These are phyloP conservation scores for Gymnopithys bicolor DNA, from an alignment of 2,797 vertebrate genomes.

Conservation along the genomic window DNA sequence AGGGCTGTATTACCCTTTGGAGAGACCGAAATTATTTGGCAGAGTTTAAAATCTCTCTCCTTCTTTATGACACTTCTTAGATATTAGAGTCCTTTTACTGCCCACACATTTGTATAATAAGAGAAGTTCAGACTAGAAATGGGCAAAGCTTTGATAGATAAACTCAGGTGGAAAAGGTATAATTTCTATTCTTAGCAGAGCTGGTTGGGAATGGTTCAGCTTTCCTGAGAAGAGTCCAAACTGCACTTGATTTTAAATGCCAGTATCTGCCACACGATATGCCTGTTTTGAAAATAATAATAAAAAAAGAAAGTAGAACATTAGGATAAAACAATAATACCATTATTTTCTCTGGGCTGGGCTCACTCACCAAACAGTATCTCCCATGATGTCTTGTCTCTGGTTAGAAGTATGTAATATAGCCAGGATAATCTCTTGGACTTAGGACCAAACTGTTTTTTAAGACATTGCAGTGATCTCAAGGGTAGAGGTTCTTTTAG, in stretches of 20 bases:
- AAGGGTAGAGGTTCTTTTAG: background rate
- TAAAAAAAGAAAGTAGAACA: background rate
- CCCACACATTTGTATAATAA: background rate
- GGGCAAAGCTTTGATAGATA: background rate
- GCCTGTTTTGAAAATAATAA: background rate
- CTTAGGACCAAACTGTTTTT: background rate
- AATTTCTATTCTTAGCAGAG: background rate
- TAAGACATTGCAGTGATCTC: background rate
- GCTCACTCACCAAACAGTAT: background rate
- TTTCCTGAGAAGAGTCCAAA: background rate
- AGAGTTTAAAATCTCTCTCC: background rate
- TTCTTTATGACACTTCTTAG: background rate
- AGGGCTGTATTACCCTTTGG: background rate
- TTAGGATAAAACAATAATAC: background rate
- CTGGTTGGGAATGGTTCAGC: background rate
- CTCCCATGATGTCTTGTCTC: background rate
- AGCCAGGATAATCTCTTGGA: background rate
- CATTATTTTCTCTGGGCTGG: background rate
- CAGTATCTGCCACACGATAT: background rate
- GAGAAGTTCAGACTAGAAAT: background rate
- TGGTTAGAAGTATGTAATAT: background rate
- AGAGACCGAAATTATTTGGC: background rate
- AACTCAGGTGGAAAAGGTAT: background rate
- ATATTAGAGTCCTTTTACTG: background rate
- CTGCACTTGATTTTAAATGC: background rate